Base-by-base conservation (phyloP, 2,888 invertebrate species). In the Schizaphis graminum region DNA sequence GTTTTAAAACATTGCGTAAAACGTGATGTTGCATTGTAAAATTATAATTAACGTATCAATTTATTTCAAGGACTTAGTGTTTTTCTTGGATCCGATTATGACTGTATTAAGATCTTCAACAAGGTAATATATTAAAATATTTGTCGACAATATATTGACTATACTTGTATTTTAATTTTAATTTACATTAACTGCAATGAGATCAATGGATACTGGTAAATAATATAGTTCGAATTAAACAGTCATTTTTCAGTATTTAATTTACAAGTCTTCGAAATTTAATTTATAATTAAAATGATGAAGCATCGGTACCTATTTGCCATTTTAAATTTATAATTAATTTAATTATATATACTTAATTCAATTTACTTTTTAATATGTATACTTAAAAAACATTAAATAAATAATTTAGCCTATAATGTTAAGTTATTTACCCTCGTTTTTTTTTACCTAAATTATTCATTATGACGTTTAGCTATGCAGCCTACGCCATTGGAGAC, bases 31-130 rank as follows among this genome's bases (percentile, higher is more conserved):
- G 77, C 88, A 89, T 89, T 44, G 53, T 89, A 28, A 53, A 89
- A n/a, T 67, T 44, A 93, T 56, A n/a, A 57, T 89, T 44, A 57
- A 56, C 53, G 44, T 57, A n/a, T 85, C 28, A 67, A 47, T 67
- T 21, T 53, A 41, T 41, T 77, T 93, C 92, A 93, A 93, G 88
- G 92, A 89, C 88, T 89, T 44, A 7, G 67, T 93, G 77, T 93
- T 93, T 92, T 93, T 77, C 61, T 67, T 35, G 49, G 53, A 87
- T 67, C 44, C 44, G 88, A 44, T 89, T 89, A 53, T 24, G 56
- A 57, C 35, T 26, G 11, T 26, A 44, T 35, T 41, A 16, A 26
- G 89, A 57, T 89, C 28, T 61, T n/a, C 3, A 57, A 61, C n/a
- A 21, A 57, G 44, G 26, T 86, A 47, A 86, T 47, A 47, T 26